Evolutionary conservation across 2,113 vertebrate species (phyloP).

Genomic region (Lutjanus erythropterus): DNA sequence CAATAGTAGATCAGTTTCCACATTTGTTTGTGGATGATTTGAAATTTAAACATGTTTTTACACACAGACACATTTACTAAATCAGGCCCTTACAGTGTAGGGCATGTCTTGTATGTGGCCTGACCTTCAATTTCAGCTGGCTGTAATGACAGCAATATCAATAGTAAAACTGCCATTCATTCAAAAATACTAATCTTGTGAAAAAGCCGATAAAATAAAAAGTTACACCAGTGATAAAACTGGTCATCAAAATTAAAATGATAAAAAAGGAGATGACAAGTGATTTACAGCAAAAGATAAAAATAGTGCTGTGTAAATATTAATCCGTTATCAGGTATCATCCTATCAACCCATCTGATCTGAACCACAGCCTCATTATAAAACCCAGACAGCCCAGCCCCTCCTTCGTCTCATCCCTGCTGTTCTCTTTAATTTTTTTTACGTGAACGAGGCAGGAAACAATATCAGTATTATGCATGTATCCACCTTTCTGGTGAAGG

Average conservation of each 20-base stretch:
- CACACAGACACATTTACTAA: too few relatives aligned
- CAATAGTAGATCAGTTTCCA: too few relatives aligned
- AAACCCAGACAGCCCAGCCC: slow-evolving; percentile 10
- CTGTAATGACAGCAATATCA: neutral
- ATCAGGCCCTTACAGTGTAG: too few relatives aligned
- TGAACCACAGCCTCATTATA: slow-evolving; percentile 28
- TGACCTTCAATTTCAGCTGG: neutral
- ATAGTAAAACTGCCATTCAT: neutral
- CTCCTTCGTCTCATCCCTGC: neutral
- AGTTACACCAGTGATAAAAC: neutral
- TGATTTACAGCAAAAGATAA: slow-evolving; percentile 6
- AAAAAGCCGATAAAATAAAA: neutral
- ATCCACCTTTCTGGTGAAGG: slow-evolving; percentile 34
- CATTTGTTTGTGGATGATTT: too few relatives aligned
- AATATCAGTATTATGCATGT: slow-evolving; percentile 63
- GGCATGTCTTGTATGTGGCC: neutral
- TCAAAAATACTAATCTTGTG: neutral
- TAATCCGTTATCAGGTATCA: slow-evolving; percentile 26
- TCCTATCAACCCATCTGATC: slow-evolving; percentile 12
- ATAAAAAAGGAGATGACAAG: neutral
- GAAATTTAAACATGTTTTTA: too few relatives aligned
- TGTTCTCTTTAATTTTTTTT: slow-evolving; percentile 20
- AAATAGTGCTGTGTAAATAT: slow-evolving; percentile 10
- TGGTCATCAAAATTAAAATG: neutral
- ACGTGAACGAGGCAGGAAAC: slow-evolving; percentile 12